phyloP scores from a whole-genome alignment of 92 coral and sea anemone genomes.

The Hydrozoanthus gracilis region DNA sequence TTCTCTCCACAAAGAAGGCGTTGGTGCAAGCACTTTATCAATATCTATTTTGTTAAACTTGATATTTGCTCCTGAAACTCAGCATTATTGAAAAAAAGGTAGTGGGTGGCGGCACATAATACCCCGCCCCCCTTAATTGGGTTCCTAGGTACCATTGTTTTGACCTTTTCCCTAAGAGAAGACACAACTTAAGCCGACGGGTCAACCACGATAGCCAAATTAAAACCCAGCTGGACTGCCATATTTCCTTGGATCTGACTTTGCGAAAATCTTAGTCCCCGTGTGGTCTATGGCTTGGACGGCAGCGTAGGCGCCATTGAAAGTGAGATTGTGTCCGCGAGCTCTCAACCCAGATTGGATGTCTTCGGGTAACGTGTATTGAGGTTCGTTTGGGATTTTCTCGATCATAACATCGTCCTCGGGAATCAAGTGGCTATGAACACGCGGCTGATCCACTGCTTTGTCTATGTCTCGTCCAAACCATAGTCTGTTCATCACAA shows the following conservation, averaged over 20 bases:
- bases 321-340: constrained; percentile 58
- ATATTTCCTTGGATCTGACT: constrained; percentile 79
- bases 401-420: constrained; percentile 50
- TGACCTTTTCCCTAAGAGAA: too few species aligned
- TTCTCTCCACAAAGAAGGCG: too few species aligned
- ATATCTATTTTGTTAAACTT: too few species aligned
- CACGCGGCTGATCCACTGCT: constrained; percentile 74
- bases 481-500: constrained; percentile 84
- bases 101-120: too few species aligned
- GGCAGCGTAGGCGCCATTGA: constrained; percentile 30
- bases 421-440: constrained; percentile 77
- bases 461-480: constrained; percentile 58
- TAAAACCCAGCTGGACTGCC: constrained; percentile 68
- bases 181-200: too few species aligned
- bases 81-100: too few species aligned
- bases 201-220: neutral
- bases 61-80: too few species aligned
- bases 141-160: too few species aligned
- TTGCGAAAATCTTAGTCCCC: constrained; percentile 54
- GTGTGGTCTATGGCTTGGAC: constrained; percentile 75
- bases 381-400: neutral
- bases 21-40: too few species aligned
- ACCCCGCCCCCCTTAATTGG: too few species aligned
- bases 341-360: constrained; percentile 58
- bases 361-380: constrained; percentile 33